Conservation (phyloP, 1,140 invertebrate species). For the Drosophila mayri region DNA sequence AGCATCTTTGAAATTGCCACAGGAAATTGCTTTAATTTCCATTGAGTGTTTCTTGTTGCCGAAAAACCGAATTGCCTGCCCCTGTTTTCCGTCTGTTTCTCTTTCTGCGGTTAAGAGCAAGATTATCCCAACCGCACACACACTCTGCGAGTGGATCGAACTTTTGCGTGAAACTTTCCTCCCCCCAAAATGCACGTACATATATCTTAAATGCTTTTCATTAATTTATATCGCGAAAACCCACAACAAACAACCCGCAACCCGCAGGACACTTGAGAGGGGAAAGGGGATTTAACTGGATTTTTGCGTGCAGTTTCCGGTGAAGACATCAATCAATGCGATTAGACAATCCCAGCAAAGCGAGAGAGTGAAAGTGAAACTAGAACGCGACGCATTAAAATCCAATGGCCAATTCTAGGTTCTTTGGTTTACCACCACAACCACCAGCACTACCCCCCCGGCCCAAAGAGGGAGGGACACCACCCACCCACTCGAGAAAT, state of each 20-base stretch:
- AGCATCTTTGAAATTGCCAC: slow-evolving; percentile 76
- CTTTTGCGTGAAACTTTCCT: slow-evolving; percentile 28
- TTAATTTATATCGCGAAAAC: slow-evolving; percentile 57
- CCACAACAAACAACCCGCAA: slow-evolving; percentile 50
- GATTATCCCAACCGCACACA: slow-evolving; percentile 41
- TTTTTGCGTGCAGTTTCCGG: slow-evolving; percentile 53
- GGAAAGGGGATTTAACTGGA: slow-evolving; percentile 37
- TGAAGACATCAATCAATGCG: slow-evolving; percentile 53
- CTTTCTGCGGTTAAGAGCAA: slow-evolving; percentile 48
- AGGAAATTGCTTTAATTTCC: slow-evolving; percentile 83
- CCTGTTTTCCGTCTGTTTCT: slow-evolving; percentile 42
- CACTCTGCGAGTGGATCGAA: slow-evolving; percentile 10
- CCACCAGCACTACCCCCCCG: background rate
- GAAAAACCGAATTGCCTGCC: slow-evolving; percentile 48
- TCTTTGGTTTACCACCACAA: slow-evolving; percentile 4
- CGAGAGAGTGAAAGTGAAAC: slow-evolving; percentile 40
- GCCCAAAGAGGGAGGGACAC: background rate
- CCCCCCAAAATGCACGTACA: background rate
- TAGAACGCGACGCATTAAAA: slow-evolving; percentile 62
- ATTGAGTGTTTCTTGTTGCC: slow-evolving; percentile 67
- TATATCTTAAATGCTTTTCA: slow-evolving; percentile 65
- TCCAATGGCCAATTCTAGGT: slow-evolving; percentile 60
- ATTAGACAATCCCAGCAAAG: slow-evolving; percentile 33
- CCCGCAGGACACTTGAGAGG: background rate
- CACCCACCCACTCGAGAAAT: slow-evolving; percentile 66